Evolutionary conservation across 2,797 vertebrate species (phyloP), one percentile per base, ranked within the genome.

Genomic region (Acipenser oxyrinchus): DNA sequence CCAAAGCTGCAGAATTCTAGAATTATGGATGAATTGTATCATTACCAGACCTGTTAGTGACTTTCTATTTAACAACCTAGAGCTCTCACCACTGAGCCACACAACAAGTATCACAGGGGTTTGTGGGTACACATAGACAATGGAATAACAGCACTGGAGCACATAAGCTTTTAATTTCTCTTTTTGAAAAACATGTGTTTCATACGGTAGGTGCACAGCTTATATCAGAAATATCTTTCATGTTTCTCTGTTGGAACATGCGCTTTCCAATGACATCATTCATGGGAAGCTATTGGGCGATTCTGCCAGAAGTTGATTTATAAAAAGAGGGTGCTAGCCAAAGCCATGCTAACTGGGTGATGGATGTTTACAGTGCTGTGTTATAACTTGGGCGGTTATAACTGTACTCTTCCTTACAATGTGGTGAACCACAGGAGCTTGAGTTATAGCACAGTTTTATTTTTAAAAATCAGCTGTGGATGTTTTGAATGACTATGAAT

Each of bases 301-400:
- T 37, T 37, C 12, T 11, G 55, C 55, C 12, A 12, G 55, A 13
- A 58, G 55, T 11, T 7, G 12, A 58, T 37, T 37, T 37, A 37
- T 37, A 58, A 58, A 13, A 58, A 10, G 13, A n/a, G 12, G 49
- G 65, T 10, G n/a, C 53, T 63, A 60, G 68, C 64, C 51, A 65
- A 50, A 61, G 60, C 62, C 73, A 72, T 66, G 58, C 51, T 61
- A 51, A 53, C 18, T 62, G 48, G 62, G 15, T 67, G 66, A 71
- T 64, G 37, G 65, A 69, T 55, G 70, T 62, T 23, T 12, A 52
- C 60, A 66, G 52, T 71, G 51, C 48, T 65, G 55, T 70, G 60
- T 57, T 64, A 67, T 65, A 63, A 48, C 52, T 48, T 68, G 66
- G 55, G 48, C 49, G 4, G 64, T 51, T 62, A 37, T 37, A 37